phyloP scores from a whole-genome alignment of 2,797 vertebrate species.

The Notolabrus celidotus region DNA sequence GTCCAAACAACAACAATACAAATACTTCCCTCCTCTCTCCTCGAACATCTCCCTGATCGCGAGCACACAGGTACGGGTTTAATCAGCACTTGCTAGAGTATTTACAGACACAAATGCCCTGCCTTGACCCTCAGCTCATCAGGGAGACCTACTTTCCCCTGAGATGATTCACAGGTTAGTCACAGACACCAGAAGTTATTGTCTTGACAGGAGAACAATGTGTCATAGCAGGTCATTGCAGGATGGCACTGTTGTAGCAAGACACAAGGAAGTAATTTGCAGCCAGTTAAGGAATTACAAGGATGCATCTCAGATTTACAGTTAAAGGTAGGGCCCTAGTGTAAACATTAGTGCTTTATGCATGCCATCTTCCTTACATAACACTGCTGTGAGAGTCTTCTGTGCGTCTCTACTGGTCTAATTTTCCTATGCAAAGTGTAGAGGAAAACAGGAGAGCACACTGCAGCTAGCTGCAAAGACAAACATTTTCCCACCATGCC shows the following conservation, averaged over 20 bases:
- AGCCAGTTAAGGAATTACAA: background rate
- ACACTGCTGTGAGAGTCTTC: too few species aligned
- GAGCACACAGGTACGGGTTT: too few species aligned
- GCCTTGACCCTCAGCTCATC: background rate
- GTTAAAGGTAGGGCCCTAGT: background rate
- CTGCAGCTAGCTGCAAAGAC: too few species aligned
- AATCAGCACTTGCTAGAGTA: background rate
- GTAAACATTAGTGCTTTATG: too few species aligned
- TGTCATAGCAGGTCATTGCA: background rate
- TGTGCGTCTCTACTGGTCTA: too few species aligned
- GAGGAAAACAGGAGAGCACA: too few species aligned
- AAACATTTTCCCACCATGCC: background rate
- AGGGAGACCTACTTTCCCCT: background rate
- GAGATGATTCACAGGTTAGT: background rate
- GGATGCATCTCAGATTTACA: background rate
- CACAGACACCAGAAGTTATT: background rate
- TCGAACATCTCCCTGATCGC: background rate
- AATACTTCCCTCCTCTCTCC: background rate
- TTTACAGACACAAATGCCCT: background rate
- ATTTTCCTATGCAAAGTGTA: too few species aligned
- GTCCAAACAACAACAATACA: background rate
- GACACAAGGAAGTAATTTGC: background rate
- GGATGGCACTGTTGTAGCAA: too few species aligned
- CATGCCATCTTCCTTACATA: too few species aligned
- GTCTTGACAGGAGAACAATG: background rate